Evolutionary conservation across 2,113 vertebrate genomes (phyloP), one percentile per base, ranked within the genome.

Genomic region (Hyperoodon ampullatus): DNA sequence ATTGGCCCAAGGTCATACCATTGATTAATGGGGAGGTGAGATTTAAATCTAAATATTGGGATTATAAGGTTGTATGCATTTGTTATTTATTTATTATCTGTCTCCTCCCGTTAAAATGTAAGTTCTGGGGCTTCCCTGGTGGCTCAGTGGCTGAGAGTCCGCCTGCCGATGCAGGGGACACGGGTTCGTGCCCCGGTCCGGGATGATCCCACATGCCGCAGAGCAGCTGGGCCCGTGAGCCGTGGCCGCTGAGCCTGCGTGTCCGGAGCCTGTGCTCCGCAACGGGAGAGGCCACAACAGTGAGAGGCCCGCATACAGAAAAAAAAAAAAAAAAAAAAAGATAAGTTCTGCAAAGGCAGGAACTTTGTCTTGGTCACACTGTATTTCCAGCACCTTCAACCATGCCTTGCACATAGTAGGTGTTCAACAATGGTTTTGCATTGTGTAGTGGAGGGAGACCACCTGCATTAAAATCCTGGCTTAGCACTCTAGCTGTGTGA

Each of bases 31-130:
- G 50, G 28, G 66, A 95, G 16, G 15, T 11, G 19, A 70, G 9
- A 68, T 95, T 78, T 88, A 90, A 83, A 44, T 70, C 70, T 92
- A 60, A 63, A 9, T 42, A 44, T 16, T 24, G 65, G 42, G 47
- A 61, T 42, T 88, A 86, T 6, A 81, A 53, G 35, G 47, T 15
- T 58, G 65, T 72, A 8, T 85, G 60, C 6, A 68, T 82, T 47
- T 90, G 13, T 87, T 96, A 53, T 8, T 91, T 94, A 77, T 18
- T 96, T 81, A 35, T 60, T 65, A 65, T 33, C 7, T 94, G 9
- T 77, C 42, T 90, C 14, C 11, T 95, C 30, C 30, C 24, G 47
- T 68, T 89, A 68, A 89, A 93, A 68, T 55, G 33, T 77, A 82
- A 86, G 78, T 13, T 81, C 33, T 61, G 3, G 39, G 39, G 39